Percentiles rank a stretch among this genome's conserved stretches.
Conservation (phyloP, 2,113 vertebrate genomes). For the Vanacampus margaritifer region DNA sequence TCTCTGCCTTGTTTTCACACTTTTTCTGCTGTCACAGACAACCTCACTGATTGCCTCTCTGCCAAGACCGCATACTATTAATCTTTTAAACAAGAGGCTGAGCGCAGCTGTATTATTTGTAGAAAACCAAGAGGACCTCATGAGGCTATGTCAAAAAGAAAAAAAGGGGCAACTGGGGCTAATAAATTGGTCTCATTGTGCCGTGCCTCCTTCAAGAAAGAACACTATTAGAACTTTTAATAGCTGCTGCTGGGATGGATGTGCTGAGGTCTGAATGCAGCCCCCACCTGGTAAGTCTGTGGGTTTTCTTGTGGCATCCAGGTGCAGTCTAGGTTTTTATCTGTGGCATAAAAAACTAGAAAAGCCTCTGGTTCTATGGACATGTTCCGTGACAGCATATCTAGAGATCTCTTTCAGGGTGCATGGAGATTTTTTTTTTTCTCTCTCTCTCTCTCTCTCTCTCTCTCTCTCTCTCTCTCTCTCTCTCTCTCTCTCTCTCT, state of each 20-base stretch:
- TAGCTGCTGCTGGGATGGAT: slow-evolving; percentile 35
- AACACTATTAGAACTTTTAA: slow-evolving; percentile 64
- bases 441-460: too few relatives aligned
- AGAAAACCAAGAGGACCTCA: slow-evolving; percentile 50
- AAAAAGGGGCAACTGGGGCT: slow-evolving; percentile 36
- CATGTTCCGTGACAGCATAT: slow-evolving; percentile 38
- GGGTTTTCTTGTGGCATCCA: slow-evolving; percentile 26
- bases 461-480: too few relatives aligned
- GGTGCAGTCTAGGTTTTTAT: background rate
- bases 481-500: too few relatives aligned
- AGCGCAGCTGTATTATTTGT: slow-evolving; percentile 62
- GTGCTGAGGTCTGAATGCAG: slow-evolving; percentile 39
- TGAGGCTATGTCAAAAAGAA: slow-evolving; percentile 58
- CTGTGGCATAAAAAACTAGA: slow-evolving; percentile 21
- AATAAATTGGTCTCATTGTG: slow-evolving; percentile 50
- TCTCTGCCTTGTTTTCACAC: slow-evolving; percentile 61
- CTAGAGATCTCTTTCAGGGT: slow-evolving; percentile 53
- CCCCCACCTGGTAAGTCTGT: slow-evolving; percentile 42
- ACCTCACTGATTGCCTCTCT: slow-evolving; percentile 61
- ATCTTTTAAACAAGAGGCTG: slow-evolving; percentile 70
- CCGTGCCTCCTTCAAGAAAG: slow-evolving; percentile 43
- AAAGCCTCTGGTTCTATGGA: slow-evolving; percentile 50
- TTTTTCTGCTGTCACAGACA: slow-evolving; percentile 62
- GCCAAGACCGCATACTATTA: slow-evolving; percentile 65
- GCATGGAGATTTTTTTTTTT: slow-evolving; percentile 25